Evolutionary conservation across 1,140 invertebrate genomes (phyloP).

Genomic region (Wiebesia pumilae): DNA sequence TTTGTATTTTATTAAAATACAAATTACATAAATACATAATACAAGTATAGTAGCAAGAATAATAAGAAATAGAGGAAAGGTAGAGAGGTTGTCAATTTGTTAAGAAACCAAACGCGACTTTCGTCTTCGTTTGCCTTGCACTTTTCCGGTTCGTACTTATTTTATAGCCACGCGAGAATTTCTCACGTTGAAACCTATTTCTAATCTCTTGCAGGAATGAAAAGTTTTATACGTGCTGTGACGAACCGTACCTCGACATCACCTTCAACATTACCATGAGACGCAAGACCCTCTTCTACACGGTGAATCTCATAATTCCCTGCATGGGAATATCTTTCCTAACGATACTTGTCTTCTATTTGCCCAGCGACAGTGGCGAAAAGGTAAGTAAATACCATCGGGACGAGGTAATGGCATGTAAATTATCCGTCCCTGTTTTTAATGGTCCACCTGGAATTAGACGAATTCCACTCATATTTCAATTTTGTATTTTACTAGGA

Average conservation of each 20-base stretch:
- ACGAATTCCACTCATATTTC: too few relatives aligned
- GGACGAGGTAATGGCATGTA: not conserved
- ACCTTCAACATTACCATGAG: constrained; percentile 99
- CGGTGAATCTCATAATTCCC: constrained; percentile 97
- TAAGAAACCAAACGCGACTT: too few relatives aligned
- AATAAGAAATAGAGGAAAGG: too few relatives aligned
- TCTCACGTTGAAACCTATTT: not conserved
- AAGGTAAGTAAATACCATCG: constrained; percentile 83
- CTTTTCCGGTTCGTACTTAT: not conserved
- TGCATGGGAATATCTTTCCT: constrained; percentile 99
- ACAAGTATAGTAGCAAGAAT: too few relatives aligned
- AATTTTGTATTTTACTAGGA: too few relatives aligned
- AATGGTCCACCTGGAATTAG: too few relatives aligned
- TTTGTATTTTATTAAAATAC: too few relatives aligned
- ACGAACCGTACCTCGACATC: constrained; percentile 97
- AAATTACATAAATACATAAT: too few relatives aligned
- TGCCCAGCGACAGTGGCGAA: constrained; percentile 99
- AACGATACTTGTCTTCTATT: constrained; percentile 98
- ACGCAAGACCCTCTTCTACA: constrained; percentile 97
- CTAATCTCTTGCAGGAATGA: constrained; percentile 82
- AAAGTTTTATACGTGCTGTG: constrained; percentile 97
- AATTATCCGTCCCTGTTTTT: not conserved
- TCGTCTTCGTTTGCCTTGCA: not conserved
- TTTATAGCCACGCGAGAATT: not conserved
- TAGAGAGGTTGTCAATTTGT: too few relatives aligned